Percentiles rank a stretch among this genome's conserved stretches.
Conservation (phyloP, 2,113 vertebrate genomes). For the Bostrychus sinensis region DNA sequence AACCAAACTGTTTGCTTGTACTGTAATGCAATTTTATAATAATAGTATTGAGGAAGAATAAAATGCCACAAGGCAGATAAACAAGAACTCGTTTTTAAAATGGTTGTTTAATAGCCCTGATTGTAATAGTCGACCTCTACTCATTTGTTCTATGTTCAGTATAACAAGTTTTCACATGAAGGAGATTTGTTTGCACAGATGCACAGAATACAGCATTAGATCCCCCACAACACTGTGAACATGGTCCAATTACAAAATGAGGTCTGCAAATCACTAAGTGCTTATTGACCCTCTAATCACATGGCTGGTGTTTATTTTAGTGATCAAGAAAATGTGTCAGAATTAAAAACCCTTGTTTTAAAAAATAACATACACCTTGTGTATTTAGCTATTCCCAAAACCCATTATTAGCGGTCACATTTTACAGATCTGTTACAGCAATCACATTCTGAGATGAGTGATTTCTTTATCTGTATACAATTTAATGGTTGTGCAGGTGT, state of each 20-base stretch:
- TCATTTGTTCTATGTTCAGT: not conserved
- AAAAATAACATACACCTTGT: slow-evolving; percentile 53
- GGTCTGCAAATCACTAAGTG: slow-evolving; percentile 38
- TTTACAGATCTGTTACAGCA: slow-evolving; percentile 25
- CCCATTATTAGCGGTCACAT: slow-evolving; percentile 22
- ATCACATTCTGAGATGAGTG: slow-evolving; percentile 43
- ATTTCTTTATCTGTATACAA: slow-evolving; percentile 41
- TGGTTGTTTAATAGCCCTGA: not conserved
- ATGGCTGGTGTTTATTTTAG: slow-evolving; percentile 38
- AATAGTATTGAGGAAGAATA: too few relatives aligned
- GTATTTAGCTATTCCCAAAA: slow-evolving; percentile 40
- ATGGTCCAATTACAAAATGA: slow-evolving; percentile 17
- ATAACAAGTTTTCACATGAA: not conserved
- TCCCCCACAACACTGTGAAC: slow-evolving; percentile 20
- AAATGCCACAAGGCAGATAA: not conserved
- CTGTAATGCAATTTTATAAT: not conserved
- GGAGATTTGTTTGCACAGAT: not conserved
- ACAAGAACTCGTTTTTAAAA: not conserved
- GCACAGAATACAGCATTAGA: not conserved
- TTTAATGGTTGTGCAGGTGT: slow-evolving; percentile 6
- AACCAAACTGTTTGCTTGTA: not conserved
- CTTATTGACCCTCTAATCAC: slow-evolving; percentile 44
- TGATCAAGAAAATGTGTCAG: slow-evolving; percentile 27
- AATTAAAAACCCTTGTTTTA: slow-evolving; percentile 21
- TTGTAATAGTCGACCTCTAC: not conserved